These are phyloP conservation scores for Nettapus auritus DNA, from an alignment of 2,113 vertebrate species.

Conservation along the genomic window DNA sequence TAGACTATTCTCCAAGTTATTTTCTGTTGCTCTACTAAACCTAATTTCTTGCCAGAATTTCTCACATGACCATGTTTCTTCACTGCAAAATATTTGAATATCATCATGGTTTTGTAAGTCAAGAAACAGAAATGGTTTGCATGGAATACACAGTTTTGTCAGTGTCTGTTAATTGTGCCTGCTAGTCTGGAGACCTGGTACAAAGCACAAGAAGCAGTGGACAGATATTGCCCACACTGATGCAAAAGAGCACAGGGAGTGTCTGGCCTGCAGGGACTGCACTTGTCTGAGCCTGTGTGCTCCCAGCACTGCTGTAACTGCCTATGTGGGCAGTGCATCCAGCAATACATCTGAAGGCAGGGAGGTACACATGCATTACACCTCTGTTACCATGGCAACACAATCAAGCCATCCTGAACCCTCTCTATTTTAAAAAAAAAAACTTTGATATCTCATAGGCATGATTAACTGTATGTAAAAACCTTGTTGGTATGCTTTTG, in stretches of 20 bases:
- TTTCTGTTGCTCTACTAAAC: background rate
- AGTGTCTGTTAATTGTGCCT: background rate
- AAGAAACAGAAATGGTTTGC: background rate
- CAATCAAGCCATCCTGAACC: background rate
- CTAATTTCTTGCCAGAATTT: background rate
- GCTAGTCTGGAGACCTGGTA: background rate
- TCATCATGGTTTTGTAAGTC: background rate
- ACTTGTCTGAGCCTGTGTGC: background rate
- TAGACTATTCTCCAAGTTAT: too few species aligned
- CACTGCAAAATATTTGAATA: background rate
- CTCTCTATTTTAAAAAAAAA: background rate
- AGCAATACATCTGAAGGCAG: background rate
- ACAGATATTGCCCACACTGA: background rate
- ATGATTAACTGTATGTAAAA: background rate
- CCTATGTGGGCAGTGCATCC: background rate
- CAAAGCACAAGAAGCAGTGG: background rate
- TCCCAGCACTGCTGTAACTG: background rate
- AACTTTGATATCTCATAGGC: background rate
- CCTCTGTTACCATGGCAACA: background rate
- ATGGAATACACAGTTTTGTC: background rate
- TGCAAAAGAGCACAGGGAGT: background rate
- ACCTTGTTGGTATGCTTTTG: background rate
- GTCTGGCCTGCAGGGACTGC: background rate
- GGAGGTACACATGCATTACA: background rate
- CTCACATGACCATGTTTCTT: background rate